Conservation (phyloP, 2,113 vertebrate species). For the Ceyx margarethae region DNA sequence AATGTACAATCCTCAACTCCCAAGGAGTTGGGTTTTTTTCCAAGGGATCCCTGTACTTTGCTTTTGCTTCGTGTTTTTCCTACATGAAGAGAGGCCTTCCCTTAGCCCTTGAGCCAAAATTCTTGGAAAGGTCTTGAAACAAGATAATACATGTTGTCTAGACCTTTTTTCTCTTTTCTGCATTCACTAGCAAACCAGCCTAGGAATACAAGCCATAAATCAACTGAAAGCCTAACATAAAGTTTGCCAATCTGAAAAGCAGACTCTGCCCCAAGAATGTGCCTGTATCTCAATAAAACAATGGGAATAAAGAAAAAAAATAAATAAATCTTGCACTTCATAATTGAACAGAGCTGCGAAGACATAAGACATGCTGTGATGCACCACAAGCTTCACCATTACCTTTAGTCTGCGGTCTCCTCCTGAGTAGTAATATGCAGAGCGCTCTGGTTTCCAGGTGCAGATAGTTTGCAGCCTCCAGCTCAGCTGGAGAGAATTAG, state of each 20-base stretch:
- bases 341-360: conserved; percentile 6
- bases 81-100: neutral
- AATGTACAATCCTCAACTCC: neutral
- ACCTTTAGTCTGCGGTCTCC: neutral
- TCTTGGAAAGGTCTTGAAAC: conserved; percentile 11
- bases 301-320: neutral
- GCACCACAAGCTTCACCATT: neutral
- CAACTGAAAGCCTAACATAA: conserved; percentile 6
- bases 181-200: neutral
- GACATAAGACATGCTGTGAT: neutral
- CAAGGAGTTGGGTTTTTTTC: neutral
- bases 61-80: neutral
- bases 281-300: neutral
- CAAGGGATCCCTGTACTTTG: neutral
- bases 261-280: conserved; percentile 10
- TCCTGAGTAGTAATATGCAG: neutral
- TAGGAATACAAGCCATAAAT: conserved; percentile 54
- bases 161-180: neutral
- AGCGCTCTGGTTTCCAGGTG: neutral
- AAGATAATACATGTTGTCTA: neutral
- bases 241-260: conserved; percentile 26
- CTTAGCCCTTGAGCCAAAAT: neutral
- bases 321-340: neutral
- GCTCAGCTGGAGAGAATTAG: conserved; percentile 8
- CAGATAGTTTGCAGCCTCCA: neutral